phyloP scores from a whole-genome alignment of 1,140 invertebrate species.

The Melipona quadrifasciata region DNA sequence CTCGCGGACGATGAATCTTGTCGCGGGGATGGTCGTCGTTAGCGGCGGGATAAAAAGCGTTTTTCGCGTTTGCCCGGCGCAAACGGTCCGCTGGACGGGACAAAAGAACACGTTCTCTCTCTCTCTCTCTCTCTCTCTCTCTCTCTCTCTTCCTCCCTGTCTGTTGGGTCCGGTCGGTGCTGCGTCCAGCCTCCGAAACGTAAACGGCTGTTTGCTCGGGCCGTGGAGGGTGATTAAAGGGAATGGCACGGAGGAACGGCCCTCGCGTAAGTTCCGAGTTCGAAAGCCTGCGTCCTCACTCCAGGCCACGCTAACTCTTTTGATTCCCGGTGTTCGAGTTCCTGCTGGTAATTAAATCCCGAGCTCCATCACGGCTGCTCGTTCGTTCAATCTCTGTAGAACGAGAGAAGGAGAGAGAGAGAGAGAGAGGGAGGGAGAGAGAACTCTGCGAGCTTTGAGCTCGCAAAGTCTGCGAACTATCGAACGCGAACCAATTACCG shows the following conservation, averaged over 20 bases:
- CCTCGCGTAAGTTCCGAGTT: slow-evolving; percentile 44
- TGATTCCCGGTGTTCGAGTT: slow-evolving; percentile 49
- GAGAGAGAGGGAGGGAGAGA: neutral
- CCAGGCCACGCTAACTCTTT: slow-evolving; percentile 33
- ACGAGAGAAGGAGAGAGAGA: neutral
- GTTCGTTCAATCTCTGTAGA: neutral
- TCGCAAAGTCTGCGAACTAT: slow-evolving; percentile 65
- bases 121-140: no score
- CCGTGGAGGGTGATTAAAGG: slow-evolving; percentile 41
- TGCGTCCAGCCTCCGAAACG: slow-evolving; percentile 21
- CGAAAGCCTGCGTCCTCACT: neutral
- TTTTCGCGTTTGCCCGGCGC: slow-evolving; percentile 37
- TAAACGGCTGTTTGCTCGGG: slow-evolving; percentile 39
- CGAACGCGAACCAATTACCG: slow-evolving; percentile 69
- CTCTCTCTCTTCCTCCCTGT: neutral
- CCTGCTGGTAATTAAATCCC: slow-evolving; percentile 63
- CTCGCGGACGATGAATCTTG: slow-evolving; percentile 38
- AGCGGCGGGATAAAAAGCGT: slow-evolving; percentile 23
- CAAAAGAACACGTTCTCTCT: neutral
- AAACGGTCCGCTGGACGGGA: slow-evolving; percentile 31
- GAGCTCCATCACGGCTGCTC: slow-evolving; percentile 47
- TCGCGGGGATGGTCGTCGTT: neutral
- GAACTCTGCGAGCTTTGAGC: slow-evolving; percentile 58
- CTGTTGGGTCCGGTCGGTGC: neutral
- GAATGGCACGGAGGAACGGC: slow-evolving; percentile 40